Base-by-base conservation (phyloP, 1,140 invertebrate species). In the Gonatopus flavifemur region DNA sequence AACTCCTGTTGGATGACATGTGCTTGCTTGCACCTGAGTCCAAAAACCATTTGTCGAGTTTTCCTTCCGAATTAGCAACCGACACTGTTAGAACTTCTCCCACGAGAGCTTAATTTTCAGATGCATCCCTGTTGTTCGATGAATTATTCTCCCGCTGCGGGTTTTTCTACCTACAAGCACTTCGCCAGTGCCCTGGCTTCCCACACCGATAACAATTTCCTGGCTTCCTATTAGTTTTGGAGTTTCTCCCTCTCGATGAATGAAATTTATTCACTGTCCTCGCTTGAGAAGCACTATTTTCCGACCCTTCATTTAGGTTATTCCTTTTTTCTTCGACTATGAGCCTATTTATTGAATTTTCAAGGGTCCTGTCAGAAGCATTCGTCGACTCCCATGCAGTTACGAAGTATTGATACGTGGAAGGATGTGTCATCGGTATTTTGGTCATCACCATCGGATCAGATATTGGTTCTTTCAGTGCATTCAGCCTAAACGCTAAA, bases 361-460 rank as follows among this genome's bases (percentile, higher is more conserved):
- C 44, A 5, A 62, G 40, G n/a, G 57, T 69, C 47, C 62, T 59
- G 7, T 52, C 38, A 12, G 37, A 30, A 15, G 10, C 22, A 13
- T 46, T 31, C 3, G 55, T 62, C 24, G 60, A 63, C 18, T 72
- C 68, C 69, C 72, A 75, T 0, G 69, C 70, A n/a, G 59, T 66
- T 3, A 64, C 35, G 52, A 75, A 75, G 50, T 71, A 63, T 30
- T 60, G 58, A 20, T 53, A 65, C 3, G 52, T 32, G 15, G 55
- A 48, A n/a, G 65, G 65, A n/a, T 66, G 36, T 12, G 52, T 39
- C 38, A 46, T 58, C 8, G 67, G 46, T 15, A 69, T 57, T 44
- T 62, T 67, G 7, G 64, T 65, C 3, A 70, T 60, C 8, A 64
- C 24, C 55, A 67, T 57, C 31, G 36, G 45, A 5, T 66, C 57